Conservation (phyloP, 2,888 invertebrate species). For the Eulithis prunata region DNA sequence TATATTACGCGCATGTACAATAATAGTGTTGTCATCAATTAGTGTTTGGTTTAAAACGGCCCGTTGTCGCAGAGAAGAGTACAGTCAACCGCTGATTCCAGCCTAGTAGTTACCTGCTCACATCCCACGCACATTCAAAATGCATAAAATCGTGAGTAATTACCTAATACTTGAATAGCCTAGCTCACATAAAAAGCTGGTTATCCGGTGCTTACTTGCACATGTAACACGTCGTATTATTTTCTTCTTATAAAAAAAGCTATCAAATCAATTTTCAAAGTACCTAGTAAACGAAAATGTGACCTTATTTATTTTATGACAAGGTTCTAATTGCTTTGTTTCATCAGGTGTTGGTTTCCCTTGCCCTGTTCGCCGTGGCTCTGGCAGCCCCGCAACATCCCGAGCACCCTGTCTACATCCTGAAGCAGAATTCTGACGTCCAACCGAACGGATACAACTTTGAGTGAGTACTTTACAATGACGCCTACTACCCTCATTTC, state of each 20-base stretch:
- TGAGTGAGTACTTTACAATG: slow-evolving; percentile 54
- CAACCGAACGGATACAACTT: slow-evolving; percentile 70
- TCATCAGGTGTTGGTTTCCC: slow-evolving; percentile 59
- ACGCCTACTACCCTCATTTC: too few relatives aligned
- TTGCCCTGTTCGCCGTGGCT: slow-evolving; percentile 61
- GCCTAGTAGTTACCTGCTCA: slow-evolving; percentile 47
- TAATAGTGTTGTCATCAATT: slow-evolving; percentile 68
- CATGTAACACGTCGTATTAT: background rate
- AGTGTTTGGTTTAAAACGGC: slow-evolving; percentile 63
- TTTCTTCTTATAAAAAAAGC: too few relatives aligned
- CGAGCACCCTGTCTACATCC: slow-evolving; percentile 60
- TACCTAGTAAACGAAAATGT: too few relatives aligned
- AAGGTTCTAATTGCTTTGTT: slow-evolving; percentile 17
- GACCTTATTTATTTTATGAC: too few relatives aligned
- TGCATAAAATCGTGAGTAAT: slow-evolving; percentile 68
- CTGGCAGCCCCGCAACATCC: slow-evolving; percentile 60
- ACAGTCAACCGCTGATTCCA: slow-evolving; percentile 60
- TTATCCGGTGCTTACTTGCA: background rate
- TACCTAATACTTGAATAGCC: background rate
- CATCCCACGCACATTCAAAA: slow-evolving; percentile 51
- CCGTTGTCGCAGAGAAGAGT: slow-evolving; percentile 36
- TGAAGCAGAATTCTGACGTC: slow-evolving; percentile 67
- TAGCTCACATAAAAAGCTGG: background rate
- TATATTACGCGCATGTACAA: slow-evolving; percentile 55
- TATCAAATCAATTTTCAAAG: too few relatives aligned